phyloP scores from a whole-genome alignment of 2,888 invertebrate species.

The Parapristionchus giblindavisi region DNA sequence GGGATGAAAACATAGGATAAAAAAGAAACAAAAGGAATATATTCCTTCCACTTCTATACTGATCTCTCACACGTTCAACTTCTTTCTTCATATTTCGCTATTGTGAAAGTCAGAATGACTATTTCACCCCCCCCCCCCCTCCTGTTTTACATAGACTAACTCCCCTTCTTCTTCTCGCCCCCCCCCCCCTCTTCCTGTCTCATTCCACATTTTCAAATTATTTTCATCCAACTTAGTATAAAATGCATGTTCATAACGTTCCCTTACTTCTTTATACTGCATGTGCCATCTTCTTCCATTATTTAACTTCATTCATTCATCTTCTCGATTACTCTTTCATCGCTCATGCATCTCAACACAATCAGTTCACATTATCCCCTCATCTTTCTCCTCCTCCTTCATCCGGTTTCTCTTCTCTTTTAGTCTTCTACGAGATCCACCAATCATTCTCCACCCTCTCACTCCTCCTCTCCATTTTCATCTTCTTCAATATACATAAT shows the following conservation, averaged over 20 bases:
- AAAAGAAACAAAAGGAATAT: too few relatives aligned
- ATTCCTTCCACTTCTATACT: too few relatives aligned
- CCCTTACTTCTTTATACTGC: too few relatives aligned
- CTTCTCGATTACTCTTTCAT: not conserved
- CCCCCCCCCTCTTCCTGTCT: not conserved
- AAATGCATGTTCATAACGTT: too few relatives aligned
- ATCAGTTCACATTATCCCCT: not conserved
- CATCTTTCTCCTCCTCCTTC: not conserved
- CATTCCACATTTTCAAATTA: constrained; percentile 13
- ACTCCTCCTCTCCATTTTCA: constrained; percentile 12
- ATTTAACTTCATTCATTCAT: not conserved
- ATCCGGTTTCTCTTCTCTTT: not conserved
- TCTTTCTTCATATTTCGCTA: too few relatives aligned
- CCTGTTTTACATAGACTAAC: not conserved
- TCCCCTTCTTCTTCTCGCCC: constrained; percentile 1
- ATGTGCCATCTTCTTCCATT: not conserved
- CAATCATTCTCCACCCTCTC: not conserved
- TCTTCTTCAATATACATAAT: too few relatives aligned
- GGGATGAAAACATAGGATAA: too few relatives aligned
- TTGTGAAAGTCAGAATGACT: too few relatives aligned
- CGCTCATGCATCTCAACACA: not conserved
- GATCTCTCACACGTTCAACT: too few relatives aligned
- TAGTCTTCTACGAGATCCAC: not conserved
- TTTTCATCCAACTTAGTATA: too few relatives aligned
- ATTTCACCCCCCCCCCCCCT: too few relatives aligned